Base-by-base conservation (phyloP, 2,113 vertebrate species). In the Rattus norvegicus region DNA sequence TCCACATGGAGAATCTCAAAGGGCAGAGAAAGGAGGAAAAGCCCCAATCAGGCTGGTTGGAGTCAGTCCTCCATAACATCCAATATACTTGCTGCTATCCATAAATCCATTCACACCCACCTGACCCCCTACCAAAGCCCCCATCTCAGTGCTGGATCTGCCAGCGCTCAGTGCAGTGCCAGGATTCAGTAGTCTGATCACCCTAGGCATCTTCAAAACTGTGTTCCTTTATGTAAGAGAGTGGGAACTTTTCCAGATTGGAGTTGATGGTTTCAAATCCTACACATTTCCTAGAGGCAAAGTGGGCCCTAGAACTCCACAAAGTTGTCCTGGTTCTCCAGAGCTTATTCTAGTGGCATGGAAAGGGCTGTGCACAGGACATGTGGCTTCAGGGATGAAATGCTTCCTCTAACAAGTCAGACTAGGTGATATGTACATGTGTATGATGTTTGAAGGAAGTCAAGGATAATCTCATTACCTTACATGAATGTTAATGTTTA, bases 351-450 rank as follows among this genome's bases (percentile, higher is more conserved):
- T 9, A 3, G 0, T 12, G 22, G 69, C 28, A 59, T 1, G 0
- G 4, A 20, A 49, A 61, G 59, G 20, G 22, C 22, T 14, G 7
- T 36, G 49, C 13, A 0, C 12, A 0, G 2, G 0, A 17, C n/a
- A 2, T 4, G 56, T 0, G 7, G 1, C 30, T 93, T 79, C 81
- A 12, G 7, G 9, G 8, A 39, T 7, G 33, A 77, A 90, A 61
- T 3, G 10, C 24, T 26, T 95, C 43, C 76, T 75, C 70, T 20
- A 59, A 24, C 76, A 22, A 43, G 24, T 10, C 36, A 52, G 0
- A n/a, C 28, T 56, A 63, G 59, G 17, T 67, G 36, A 30, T 26
- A 11, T 12, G 3, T 4, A 4, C 11, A 13, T 19, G 54, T 39
- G 36, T 52, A 56, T 2, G 19, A 61, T 13, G 36, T 84, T 36